Evolutionary conservation across 53 echinoderm and acorn worm species (phyloP).

Genomic region (Actinopyga echinites): DNA sequence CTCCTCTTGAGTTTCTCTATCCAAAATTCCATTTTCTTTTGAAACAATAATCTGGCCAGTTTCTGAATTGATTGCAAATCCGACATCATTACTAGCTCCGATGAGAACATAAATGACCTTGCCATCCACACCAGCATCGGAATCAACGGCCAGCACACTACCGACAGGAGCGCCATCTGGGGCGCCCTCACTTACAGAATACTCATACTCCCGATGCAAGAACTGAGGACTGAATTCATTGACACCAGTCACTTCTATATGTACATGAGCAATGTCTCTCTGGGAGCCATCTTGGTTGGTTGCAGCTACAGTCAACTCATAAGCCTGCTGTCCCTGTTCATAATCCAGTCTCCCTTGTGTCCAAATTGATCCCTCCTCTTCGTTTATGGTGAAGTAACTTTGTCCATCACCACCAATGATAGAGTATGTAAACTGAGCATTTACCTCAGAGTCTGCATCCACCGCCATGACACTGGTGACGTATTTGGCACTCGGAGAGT

Average conservation of each 20-base stretch:
- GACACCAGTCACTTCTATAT: slow-evolving; percentile 73
- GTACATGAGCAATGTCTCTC: slow-evolving; percentile 74
- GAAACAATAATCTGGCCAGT: slow-evolving; percentile 81
- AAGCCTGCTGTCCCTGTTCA: slow-evolving; percentile 63
- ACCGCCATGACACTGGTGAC: slow-evolving; percentile 80
- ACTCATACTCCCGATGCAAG: slow-evolving; percentile 72
- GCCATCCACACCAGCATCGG: slow-evolving; percentile 82
- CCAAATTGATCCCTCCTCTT: slow-evolving; percentile 63
- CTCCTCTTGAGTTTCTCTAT: slow-evolving; percentile 72
- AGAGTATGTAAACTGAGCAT: slow-evolving; percentile 77
- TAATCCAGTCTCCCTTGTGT: slow-evolving; percentile 92
- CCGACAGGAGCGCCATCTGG: slow-evolving; percentile 80
- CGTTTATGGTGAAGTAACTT: slow-evolving; percentile 70
- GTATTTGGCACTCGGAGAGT: slow-evolving; percentile 80
- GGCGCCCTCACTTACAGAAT: slow-evolving; percentile 86
- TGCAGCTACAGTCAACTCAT: slow-evolving; percentile 72
- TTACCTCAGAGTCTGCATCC: slow-evolving; percentile 72
- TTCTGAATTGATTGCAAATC: slow-evolving; percentile 73
- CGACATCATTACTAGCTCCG: slow-evolving; percentile 84
- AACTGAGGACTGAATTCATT: slow-evolving; percentile 91
- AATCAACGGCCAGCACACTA: slow-evolving; percentile 74
- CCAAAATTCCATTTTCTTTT: slow-evolving; percentile 71
- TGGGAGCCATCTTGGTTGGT: slow-evolving; percentile 67
- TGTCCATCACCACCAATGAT: slow-evolving; percentile 82
- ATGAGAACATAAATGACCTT: slow-evolving; percentile 75